These are phyloP conservation scores for Pipistrellus kuhlii DNA, from an alignment of 2,797 vertebrate genomes.

Conservation along the genomic window DNA sequence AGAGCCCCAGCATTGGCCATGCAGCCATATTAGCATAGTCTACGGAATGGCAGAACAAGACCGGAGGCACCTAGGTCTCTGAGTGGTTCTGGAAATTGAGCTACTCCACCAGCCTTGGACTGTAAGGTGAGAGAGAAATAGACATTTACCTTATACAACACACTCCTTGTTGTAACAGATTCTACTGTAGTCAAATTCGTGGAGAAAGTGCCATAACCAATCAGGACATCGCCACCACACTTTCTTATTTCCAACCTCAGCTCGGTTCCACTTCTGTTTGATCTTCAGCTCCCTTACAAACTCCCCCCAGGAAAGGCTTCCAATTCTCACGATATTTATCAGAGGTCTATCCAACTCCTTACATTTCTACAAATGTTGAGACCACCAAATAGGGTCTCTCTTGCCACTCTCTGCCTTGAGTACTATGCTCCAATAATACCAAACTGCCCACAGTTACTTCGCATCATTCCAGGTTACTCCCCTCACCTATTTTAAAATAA, in stretches of 20 bases:
- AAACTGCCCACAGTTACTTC: neutral
- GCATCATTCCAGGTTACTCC: too few relatives aligned
- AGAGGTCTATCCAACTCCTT: neutral
- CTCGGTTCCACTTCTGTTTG: neutral
- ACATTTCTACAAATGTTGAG: neutral
- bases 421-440: neutral
- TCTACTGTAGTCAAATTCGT: neutral
- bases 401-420: neutral
- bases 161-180: neutral
- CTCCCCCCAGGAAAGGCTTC: neutral
- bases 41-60: neutral
- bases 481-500: too few relatives aligned
- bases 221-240: too few relatives aligned
- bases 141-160: neutral
- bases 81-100: neutral
- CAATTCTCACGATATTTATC: neutral
- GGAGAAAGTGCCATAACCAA: neutral
- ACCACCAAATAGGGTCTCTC: neutral
- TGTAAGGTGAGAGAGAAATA: neutral
- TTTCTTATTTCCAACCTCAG: neutral
- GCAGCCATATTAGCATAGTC: neutral
- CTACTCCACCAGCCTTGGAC: neutral
- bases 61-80: neutral
- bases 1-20: neutral
- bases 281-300: neutral